phyloP scores from a whole-genome alignment of 2,888 invertebrate genomes.

The Gibbula magus region DNA sequence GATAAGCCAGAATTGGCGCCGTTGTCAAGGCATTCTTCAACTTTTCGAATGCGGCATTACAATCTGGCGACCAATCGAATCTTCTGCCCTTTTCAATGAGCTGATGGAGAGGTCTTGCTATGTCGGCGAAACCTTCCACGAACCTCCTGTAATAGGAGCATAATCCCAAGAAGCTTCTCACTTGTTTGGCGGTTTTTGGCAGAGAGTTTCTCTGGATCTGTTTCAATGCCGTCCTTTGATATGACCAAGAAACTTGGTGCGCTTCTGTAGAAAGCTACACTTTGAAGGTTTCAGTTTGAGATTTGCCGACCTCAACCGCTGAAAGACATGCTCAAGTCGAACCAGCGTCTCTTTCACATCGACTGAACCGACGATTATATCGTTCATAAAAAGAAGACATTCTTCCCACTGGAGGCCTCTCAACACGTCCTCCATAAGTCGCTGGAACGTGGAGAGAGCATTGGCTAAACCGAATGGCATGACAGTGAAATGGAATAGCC shows the following conservation, averaged over 20 bases:
- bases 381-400: slow-evolving; percentile 38
- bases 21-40: not conserved
- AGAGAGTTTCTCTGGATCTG: not conserved
- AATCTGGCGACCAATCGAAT: not conserved
- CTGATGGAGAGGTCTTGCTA: not conserved
- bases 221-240: not conserved
- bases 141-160: no score
- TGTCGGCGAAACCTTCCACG: not conserved
- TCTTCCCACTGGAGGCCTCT: slow-evolving; percentile 33
- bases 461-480: slow-evolving; percentile 47
- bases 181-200: not conserved
- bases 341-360: slow-evolving; percentile 30
- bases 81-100: not conserved
- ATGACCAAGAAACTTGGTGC: not conserved
- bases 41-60: not conserved
- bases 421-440: slow-evolving; percentile 45
- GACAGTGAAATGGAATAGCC: not conserved
- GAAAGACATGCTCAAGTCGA: slow-evolving; percentile 39
- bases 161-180: not conserved
- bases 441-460: slow-evolving; percentile 47
- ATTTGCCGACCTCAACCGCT: slow-evolving; percentile 23
- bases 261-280: slow-evolving; percentile 27
- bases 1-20: not conserved
- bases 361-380: slow-evolving; percentile 37
- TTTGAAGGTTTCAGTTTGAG: slow-evolving; percentile 40